These are phyloP conservation scores for Calliopum simillimum DNA, from an alignment of 2,888 invertebrate species.

Conservation along the genomic window DNA sequence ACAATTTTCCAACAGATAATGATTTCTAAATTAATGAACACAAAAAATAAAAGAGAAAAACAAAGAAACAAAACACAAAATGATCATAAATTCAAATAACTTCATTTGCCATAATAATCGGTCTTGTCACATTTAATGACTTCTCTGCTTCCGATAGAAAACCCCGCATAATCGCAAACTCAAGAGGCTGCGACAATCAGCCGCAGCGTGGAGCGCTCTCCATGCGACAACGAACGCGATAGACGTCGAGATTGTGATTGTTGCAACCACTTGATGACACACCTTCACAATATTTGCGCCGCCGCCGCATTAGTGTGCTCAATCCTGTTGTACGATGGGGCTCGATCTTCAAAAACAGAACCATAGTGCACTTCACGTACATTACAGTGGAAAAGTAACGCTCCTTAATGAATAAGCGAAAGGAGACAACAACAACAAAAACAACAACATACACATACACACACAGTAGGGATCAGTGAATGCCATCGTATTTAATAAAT, in stretches of 20 bases:
- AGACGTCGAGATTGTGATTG: not conserved
- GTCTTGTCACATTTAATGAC: constrained; percentile 24
- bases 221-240: not conserved
- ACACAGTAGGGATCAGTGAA: constrained; percentile 1
- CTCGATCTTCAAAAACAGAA: not conserved
- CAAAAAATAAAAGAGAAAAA: too few species aligned
- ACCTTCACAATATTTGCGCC: constrained; percentile 16
- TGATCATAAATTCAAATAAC: constrained; percentile 11
- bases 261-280: constrained; percentile 19
- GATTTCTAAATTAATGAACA: too few species aligned
- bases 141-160: constrained; percentile 27
- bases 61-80: not conserved
- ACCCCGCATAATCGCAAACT: not conserved
- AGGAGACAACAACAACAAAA: not conserved
- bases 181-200: not conserved
- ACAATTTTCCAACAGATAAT: too few species aligned
- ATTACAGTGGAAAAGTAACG: not conserved
- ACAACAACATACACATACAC: not conserved
- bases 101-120: constrained; percentile 28
- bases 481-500: not conserved
- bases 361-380: not conserved
- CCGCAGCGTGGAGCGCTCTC: too few species aligned
- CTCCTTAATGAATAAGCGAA: not conserved
- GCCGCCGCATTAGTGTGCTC: not conserved
- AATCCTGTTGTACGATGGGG: constrained; percentile 3